Base-by-base conservation (phyloP, 2,888 invertebrate species). In the Bombyx huttoni region DNA sequence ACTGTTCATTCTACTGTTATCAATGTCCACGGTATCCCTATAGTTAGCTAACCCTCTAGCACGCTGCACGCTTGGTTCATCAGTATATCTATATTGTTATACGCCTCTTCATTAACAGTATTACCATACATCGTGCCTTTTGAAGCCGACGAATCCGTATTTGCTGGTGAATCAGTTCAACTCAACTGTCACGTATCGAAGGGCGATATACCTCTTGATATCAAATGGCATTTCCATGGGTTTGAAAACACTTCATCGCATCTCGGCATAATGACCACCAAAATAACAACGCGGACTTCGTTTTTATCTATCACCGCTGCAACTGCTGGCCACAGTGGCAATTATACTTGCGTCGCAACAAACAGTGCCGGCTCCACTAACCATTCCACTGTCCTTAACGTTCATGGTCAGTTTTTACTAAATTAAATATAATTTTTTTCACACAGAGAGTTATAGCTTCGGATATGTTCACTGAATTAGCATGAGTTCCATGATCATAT, bases 141-240 rank as follows among this genome's bases (percentile, higher is more conserved):
- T 73, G 87, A 89, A 65, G 91, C 92, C 63, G 90, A 91, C 63
- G 92, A 92, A 70, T 90, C 92, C 52, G 90, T 92, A 56, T 92
- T 93, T 74, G 91, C 92, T 61, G 93, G 93, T 46, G 93, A 93
- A 75, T 87, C 91, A 51, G 91, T 92, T 52, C 92, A 92, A 62
- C 89, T 92, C 57, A 91, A 89, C 65, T 94, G 94, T 78, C 91
- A 92, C 57, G 91, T 93, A 54, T 91, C 91, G 34, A 91, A 92
- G 75, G 94, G 95, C 51, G 95, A 95, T 78, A 81, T 92, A 59
- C 95, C 95, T 9, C 86, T 95, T 59, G 90, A 91, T 60, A 92
- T 95, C 59, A 89, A 90, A 57, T 95, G 95, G 95, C 91, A 91
- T 61, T 92, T 94, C 67, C 92, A 94, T 76, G 93, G 92, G 54